Conservation (phyloP, 2,797 vertebrate species). For the Peromyscus melanophrys region DNA sequence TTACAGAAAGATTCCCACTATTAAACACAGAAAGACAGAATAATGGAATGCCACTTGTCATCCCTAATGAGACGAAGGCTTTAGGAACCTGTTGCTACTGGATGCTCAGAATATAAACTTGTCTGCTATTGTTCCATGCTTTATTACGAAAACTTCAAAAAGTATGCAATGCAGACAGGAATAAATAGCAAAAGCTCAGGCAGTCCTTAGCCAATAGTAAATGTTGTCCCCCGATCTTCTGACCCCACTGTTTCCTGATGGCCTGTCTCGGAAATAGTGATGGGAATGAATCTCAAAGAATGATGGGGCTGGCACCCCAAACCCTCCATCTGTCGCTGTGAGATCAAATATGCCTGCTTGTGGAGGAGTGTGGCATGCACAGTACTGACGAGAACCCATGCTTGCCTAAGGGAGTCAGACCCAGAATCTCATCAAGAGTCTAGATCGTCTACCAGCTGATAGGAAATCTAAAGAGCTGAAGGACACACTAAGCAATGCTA, state of each 20-base stretch:
- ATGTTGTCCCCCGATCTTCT: neutral
- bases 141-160: neutral
- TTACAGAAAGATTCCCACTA: neutral
- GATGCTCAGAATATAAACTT: neutral
- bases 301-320: neutral
- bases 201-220: no score
- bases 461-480: no score
- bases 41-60: neutral
- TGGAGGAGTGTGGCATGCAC: no score
- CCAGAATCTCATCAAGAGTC: no score
- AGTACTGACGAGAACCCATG: no score
- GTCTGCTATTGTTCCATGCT: neutral
- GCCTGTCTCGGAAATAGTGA: neutral
- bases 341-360: neutral
- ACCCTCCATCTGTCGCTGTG: rapidly evolving
- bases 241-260: neutral
- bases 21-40: neutral
- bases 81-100: neutral
- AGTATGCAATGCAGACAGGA: neutral
- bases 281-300: neutral
- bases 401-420: no score
- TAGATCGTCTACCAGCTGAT: no score
- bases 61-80: neutral
- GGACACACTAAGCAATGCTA: no score
- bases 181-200: neutral